phyloP scores from a whole-genome alignment of 2,888 invertebrate species.

The Idaea straminata region DNA sequence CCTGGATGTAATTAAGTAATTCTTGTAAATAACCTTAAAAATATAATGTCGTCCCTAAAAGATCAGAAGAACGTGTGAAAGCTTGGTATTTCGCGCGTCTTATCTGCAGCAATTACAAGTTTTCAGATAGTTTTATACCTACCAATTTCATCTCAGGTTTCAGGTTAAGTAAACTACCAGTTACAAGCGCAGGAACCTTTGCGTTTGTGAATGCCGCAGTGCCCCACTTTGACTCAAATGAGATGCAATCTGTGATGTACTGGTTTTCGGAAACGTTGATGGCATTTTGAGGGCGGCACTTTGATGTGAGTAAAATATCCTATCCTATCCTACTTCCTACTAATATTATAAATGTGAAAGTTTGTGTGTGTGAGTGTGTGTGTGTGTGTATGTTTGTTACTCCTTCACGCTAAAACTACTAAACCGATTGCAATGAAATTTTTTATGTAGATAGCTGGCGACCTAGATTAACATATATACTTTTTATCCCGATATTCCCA shows the following conservation, averaged over 20 bases:
- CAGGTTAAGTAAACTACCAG: slow-evolving; percentile 60
- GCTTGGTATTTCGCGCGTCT: not conserved
- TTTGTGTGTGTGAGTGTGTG: too few relatives aligned
- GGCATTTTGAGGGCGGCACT: not conserved
- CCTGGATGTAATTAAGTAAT: too few relatives aligned
- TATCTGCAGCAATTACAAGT: not conserved
- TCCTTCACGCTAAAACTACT: too few relatives aligned
- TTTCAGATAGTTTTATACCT: not conserved
- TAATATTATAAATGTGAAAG: too few relatives aligned
- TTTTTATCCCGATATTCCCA: too few relatives aligned
- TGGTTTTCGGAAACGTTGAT: not conserved
- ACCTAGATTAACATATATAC: too few relatives aligned
- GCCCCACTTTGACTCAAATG: slow-evolving; percentile 46
- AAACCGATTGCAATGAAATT: too few relatives aligned
- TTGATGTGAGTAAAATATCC: not conserved
- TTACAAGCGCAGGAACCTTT: slow-evolving; percentile 49
- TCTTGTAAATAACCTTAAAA: not conserved
- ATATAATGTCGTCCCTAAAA: not conserved
- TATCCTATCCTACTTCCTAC: too few relatives aligned
- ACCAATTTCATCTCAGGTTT: slow-evolving; percentile 26
- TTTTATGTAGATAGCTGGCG: too few relatives aligned
- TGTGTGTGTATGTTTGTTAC: too few relatives aligned
- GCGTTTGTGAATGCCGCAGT: slow-evolving; percentile 53
- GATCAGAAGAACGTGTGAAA: not conserved
- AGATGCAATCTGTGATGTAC: slow-evolving; percentile 43